Evolutionary conservation across 92 coral and sea anemone species (phyloP).

Genomic region (Phymanthus crucifer): DNA sequence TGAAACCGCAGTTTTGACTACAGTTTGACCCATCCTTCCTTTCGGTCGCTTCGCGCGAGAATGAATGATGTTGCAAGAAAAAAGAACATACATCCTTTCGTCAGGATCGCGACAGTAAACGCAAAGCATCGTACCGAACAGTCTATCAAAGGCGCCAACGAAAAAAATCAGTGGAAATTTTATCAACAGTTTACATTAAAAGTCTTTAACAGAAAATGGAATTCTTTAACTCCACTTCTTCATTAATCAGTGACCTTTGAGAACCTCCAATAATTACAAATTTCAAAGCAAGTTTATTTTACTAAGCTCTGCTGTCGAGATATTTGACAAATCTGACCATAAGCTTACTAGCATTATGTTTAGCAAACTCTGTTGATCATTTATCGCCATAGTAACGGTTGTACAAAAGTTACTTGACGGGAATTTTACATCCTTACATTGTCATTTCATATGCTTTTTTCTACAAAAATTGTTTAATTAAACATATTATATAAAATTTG

Average conservation of each 20-base stretch:
- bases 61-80: too few species aligned
- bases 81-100: too few species aligned
- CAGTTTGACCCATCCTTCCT: too few species aligned
- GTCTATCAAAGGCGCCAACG: neutral
- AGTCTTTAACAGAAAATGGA: neutral
- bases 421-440: too few species aligned
- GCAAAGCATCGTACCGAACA: too few species aligned
- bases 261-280: neutral
- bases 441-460: too few species aligned
- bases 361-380: neutral
- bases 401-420: too few species aligned
- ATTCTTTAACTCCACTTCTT: neutral
- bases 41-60: too few species aligned
- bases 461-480: too few species aligned
- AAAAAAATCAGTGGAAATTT: neutral
- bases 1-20: too few species aligned
- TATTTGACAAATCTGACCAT: neutral
- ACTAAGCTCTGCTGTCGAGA: neutral
- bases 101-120: too few species aligned
- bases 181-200: neutral
- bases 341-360: neutral
- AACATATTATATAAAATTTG: too few species aligned
- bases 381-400: neutral
- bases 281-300: neutral
- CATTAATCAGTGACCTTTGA: neutral